Conservation (phyloP, 2,888 invertebrate species). For the Mythimna pallens region DNA sequence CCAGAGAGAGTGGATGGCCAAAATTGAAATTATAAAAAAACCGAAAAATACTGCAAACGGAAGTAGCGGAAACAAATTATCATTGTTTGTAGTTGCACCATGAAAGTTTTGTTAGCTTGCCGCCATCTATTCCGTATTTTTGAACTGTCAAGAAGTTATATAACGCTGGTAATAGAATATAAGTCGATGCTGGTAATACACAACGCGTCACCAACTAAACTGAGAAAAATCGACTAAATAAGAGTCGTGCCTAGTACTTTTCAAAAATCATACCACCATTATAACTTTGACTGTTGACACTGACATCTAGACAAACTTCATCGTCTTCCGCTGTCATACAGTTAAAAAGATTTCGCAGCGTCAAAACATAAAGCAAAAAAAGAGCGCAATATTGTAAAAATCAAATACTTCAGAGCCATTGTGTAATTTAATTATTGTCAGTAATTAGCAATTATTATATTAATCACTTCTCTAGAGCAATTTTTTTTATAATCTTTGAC, state of each 20-base stretch:
- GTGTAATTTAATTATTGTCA: neutral
- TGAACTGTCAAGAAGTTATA: neutral
- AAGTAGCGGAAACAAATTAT: too few species aligned
- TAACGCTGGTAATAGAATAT: neutral
- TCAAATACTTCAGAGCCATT: neutral
- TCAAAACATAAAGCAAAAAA: conserved; percentile 28
- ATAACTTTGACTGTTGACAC: too few species aligned
- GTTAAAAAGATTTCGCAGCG: neutral
- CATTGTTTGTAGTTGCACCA: too few species aligned
- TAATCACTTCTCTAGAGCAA: neutral
- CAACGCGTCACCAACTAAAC: neutral
- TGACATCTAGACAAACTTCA: neutral
- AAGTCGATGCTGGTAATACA: neutral
- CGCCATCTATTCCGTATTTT: neutral
- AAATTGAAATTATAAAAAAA: too few species aligned
- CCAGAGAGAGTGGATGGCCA: too few species aligned
- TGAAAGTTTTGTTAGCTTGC: neutral
- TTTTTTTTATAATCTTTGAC: conserved; percentile 5
- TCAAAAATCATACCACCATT: too few species aligned
- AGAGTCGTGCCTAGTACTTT: too few species aligned
- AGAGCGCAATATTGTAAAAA: neutral
- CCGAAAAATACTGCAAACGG: too few species aligned
- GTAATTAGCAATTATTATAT: neutral
- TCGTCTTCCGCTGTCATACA: too few species aligned
- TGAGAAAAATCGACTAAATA: neutral